Evolutionary conservation across 2,797 vertebrate species (phyloP).

Genomic region (Phoebastria nigripes): DNA sequence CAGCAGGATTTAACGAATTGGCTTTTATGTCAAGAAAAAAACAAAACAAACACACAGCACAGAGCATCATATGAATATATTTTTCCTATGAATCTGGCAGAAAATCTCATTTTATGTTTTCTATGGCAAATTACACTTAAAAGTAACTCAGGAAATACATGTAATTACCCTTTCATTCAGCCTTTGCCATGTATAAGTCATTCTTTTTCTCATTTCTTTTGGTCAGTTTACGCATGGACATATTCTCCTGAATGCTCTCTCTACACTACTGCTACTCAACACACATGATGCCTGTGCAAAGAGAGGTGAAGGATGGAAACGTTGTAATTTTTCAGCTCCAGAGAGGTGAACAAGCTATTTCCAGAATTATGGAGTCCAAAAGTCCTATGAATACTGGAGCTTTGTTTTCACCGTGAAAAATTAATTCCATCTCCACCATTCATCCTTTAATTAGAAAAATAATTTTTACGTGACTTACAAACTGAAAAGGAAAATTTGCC

Average conservation of each 20-base stretch:
- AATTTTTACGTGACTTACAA: background rate
- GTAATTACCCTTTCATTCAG: background rate
- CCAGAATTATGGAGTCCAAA: background rate
- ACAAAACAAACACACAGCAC: background rate
- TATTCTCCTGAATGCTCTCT: background rate
- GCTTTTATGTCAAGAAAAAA: background rate
- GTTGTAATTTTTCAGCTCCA: background rate
- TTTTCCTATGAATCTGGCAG: background rate
- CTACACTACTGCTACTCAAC: background rate
- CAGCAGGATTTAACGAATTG: background rate
- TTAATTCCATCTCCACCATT: background rate
- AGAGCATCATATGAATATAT: background rate
- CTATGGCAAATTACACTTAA: background rate
- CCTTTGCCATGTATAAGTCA: background rate
- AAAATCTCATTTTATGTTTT: background rate
- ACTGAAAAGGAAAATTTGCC: background rate
- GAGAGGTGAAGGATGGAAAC: background rate
- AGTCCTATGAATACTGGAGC: background rate
- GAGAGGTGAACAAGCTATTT: background rate
- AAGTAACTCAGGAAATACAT: background rate
- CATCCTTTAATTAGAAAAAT: background rate
- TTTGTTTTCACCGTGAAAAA: background rate
- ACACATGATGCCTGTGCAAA: rapidly evolving
- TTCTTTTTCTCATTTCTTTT: background rate
- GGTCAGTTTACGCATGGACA: background rate